Conservation (phyloP, 2,797 vertebrate genomes). For the Nannoperca obscura region DNA sequence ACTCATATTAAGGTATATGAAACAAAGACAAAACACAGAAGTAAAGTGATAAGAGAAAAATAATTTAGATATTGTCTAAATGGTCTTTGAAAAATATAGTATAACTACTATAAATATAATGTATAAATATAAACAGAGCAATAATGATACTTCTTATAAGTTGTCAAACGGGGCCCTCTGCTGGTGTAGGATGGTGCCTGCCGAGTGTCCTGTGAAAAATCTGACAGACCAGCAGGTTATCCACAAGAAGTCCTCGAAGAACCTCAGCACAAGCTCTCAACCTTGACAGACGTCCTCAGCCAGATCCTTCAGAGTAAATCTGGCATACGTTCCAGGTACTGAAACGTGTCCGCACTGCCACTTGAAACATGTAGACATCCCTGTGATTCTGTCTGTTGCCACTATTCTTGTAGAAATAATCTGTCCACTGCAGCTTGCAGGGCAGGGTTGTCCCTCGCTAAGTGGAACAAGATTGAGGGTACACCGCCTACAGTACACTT, state of each 20-base stretch:
- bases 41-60: background rate
- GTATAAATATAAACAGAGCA: background rate
- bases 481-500: background rate
- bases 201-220: background rate
- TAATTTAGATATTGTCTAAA: background rate
- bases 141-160: background rate
- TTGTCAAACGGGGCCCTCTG: slow-evolving; percentile 51
- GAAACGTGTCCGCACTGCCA: slow-evolving; percentile 1
- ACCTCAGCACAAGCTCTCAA: background rate
- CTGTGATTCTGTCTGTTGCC: background rate
- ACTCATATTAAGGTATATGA: background rate
- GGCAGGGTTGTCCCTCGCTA: background rate
- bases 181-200: slow-evolving; percentile 17
- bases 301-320: background rate
- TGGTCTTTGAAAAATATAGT: background rate
- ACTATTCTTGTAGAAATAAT: background rate
- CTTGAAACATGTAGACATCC: background rate
- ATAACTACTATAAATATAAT: background rate
- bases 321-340: background rate
- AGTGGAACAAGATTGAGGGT: background rate
- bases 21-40: background rate
- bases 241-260: slow-evolving; percentile 1
- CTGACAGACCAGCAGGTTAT: background rate
- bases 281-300: background rate
- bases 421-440: background rate